phyloP scores from a whole-genome alignment of 2,113 vertebrate genomes.

The Pygoscelis antarcticus region DNA sequence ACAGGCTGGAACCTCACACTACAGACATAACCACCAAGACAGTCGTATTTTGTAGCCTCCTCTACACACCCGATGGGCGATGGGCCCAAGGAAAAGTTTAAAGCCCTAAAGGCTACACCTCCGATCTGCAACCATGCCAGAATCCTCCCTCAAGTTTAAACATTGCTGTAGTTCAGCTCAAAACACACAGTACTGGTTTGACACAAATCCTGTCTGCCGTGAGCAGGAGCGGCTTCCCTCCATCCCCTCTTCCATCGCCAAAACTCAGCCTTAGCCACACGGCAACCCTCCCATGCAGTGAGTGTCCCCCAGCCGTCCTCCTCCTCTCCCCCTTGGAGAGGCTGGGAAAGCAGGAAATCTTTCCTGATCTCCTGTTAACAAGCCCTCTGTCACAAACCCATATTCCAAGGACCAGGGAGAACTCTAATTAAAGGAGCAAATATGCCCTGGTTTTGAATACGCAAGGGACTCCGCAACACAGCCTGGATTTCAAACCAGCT shows the following conservation, averaged over 20 bases:
- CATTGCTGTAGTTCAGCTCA: not conserved
- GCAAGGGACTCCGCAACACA: not conserved
- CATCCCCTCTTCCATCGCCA: accelerated
- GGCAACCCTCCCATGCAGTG: not conserved
- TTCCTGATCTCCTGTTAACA: not conserved
- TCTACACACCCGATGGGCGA: not conserved
- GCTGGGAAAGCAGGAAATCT: not conserved
- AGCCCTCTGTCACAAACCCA: not conserved
- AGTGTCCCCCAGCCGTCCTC: not conserved
- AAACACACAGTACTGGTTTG: not conserved
- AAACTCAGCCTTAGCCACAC: not conserved
- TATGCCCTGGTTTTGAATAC: not conserved
- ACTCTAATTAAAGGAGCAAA: constrained; percentile 39
- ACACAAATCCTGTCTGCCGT: not conserved
- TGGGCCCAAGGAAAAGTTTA: not conserved
- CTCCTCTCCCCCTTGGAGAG: not conserved
- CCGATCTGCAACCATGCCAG: not conserved
- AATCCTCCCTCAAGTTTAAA: not conserved
- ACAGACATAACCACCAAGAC: not conserved
- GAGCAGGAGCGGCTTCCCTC: not conserved
- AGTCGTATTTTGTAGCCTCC: accelerated
- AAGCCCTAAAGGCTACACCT: not conserved
- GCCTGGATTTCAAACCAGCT: constrained; percentile 46
- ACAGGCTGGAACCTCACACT: not conserved
- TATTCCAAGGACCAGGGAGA: not conserved